phyloP scores from a whole-genome alignment of 1,140 invertebrate genomes.

The Ylistrum balloti region DNA sequence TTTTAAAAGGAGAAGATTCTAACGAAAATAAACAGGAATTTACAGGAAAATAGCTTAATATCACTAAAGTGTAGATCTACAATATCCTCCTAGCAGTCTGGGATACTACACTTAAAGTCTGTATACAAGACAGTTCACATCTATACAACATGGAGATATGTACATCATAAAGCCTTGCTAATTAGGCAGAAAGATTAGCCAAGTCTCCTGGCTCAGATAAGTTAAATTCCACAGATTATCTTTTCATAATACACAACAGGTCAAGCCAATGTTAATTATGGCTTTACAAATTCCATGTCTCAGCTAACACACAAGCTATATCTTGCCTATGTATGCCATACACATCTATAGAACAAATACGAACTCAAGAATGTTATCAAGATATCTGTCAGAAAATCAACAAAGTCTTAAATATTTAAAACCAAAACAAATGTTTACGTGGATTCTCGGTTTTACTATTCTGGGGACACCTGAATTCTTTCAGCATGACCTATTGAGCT shows the following conservation, averaged over 20 bases:
- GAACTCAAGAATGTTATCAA: too few species aligned
- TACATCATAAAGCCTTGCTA: constrained; percentile 21
- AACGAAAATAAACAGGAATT: background rate
- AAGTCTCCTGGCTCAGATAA: background rate
- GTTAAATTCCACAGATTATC: constrained; percentile 35
- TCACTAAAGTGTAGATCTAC: too few species aligned
- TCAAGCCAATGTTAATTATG: constrained; percentile 8
- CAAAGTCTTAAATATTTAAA: constrained; percentile 6
- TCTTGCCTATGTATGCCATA: background rate
- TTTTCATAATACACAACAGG: constrained; percentile 11
- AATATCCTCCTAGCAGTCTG: background rate
- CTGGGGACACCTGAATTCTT: too few species aligned
- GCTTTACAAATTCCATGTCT: constrained; percentile 1
- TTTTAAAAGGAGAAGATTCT: background rate
- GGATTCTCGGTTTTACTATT: too few species aligned
- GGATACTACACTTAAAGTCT: background rate
- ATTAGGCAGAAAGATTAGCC: constrained; percentile 19
- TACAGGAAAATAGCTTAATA: background rate
- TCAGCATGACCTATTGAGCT: too few species aligned
- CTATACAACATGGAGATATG: background rate
- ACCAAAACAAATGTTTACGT: background rate
- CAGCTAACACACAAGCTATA: background rate
- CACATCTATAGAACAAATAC: too few species aligned
- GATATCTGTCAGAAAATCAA: too few species aligned
- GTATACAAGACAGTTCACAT: background rate